Evolutionary conservation across 1,140 invertebrate species (phyloP), one percentile per base, ranked within the genome.

Genomic region (Nymphalis io): DNA sequence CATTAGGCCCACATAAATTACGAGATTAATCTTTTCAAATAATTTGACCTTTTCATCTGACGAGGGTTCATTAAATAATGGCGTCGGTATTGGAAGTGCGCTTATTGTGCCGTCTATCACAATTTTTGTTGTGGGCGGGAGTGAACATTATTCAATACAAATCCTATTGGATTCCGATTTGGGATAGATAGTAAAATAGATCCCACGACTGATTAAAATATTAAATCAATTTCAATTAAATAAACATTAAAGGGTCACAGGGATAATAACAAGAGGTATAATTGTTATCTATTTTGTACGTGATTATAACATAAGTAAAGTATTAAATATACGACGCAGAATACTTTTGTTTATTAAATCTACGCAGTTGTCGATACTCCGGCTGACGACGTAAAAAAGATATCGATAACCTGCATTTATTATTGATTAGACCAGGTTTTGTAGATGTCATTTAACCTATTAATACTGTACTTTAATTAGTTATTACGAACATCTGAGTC

Each of bases 31-130:
- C 88, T 90, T 89, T 90, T 87, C 84, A 91, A 90, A 90, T 87
- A 89, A 91, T 91, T 89, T 90, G 89, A 91, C 88, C 89, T 91
- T 88, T 89, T 84, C 84, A 91, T 88, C 83, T 89, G 89, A 90
- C 89, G 87, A 91, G 88, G 89, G 88, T 91, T 90, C 85, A 91
- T 91, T 90, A 89, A 91, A 88, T 91, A 91, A 91, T 89, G 80
- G 82, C 85, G 81, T 84, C 79, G 81, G 82, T 91, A 91, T 91
- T 87, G 86, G 82, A 81, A 83, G 77, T 82, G 80, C 76, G 81
- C 83, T 87, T 85, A 89, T 89, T 88, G 89, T 91, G 79, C 81
- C 87, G 87, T 89, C 81, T 86, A 88, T 91, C 85, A 88, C 74
- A 84, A 83, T 84, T 84, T 88, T 81, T 82, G 80, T 85, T 78